Base-by-base conservation (phyloP, 1,140 invertebrate genomes). In the Wasmannia auropunctata region DNA sequence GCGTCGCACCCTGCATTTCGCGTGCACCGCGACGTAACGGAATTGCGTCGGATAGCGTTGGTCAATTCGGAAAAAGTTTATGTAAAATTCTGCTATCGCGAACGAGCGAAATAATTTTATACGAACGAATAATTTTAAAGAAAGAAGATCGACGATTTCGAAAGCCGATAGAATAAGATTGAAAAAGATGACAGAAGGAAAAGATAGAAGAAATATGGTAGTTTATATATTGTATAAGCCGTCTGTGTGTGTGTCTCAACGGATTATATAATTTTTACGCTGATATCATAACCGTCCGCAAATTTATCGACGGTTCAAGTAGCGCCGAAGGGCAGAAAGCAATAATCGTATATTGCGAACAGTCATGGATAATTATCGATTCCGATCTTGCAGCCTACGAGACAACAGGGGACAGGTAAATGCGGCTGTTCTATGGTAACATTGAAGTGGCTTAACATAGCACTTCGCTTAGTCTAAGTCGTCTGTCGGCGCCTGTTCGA, bases 391-490 rank as follows among this genome's bases (percentile, higher is more conserved):
- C 22, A 31, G 22, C 51, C 14, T 58, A 34, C 25, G 79, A 14
- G 34, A 43, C 49, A 70, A 81, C 54, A 25, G 25, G 34, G 22
- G 49, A 81, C 63, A 43, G 79, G 70, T 58, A 74, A 34, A 74
- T 46, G 60, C 31, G 77, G 34, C 49, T 43, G 28, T 58, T 54
- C 79, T 58, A 49, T 11, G 37, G 37, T 81, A 83, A 83, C 67
- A 74, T 4, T 25, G 49, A 37, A 46, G 49, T 75, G 37, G 40
- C 34, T 65, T 70, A 74, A 90, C 89, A 91, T 37, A 72, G 28
- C 67, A 90, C 76, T 90, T 88, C 83, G 87, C 89, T 91, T 91
- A 90, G 85, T 11, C 43, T 11, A 76, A 37, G 54, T 43, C 22
- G 25, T 58, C 49, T 28, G 63, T 28, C 63, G 49, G 25, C 34